Evolutionary conservation across 1,140 invertebrate species (phyloP).

Genomic region (Brachionus rotundiformis): DNA sequence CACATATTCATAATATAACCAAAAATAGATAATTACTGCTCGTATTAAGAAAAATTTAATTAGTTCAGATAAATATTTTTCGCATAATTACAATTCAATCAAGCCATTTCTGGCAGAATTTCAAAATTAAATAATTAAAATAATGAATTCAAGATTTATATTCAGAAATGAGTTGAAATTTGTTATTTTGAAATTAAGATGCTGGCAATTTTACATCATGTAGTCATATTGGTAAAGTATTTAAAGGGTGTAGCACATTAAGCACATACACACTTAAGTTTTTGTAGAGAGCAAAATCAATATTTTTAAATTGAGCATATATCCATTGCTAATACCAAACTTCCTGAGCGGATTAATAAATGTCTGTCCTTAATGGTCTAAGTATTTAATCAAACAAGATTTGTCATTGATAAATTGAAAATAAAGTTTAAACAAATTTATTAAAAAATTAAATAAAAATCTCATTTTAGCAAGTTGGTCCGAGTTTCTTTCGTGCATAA

Average conservation of each 20-base stretch:
- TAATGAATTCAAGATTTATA: background rate
- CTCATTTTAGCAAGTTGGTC: background rate
- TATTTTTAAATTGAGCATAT: background rate
- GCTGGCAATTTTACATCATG: background rate
- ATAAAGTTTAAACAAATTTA: background rate
- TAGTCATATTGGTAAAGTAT: background rate
- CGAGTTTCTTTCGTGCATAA: background rate
- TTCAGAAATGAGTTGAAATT: background rate
- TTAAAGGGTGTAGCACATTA: background rate
- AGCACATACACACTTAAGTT: background rate
- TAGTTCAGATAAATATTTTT: background rate
- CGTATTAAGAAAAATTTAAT: background rate
- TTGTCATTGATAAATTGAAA: background rate
- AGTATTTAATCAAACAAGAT: conserved; percentile 5
- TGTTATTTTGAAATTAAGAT: background rate
- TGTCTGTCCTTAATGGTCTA: background rate
- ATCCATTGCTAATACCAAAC: background rate
- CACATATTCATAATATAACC: too few species aligned
- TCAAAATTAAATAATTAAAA: background rate
- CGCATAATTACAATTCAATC: background rate
- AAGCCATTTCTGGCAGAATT: background rate
- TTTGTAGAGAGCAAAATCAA: background rate
- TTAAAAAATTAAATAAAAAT: background rate
- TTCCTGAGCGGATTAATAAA: background rate
- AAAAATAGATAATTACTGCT: background rate